These are phyloP conservation scores for Antedon bifida DNA, from an alignment of 35 echinoderm and acorn worm genomes.

Conservation along the genomic window DNA sequence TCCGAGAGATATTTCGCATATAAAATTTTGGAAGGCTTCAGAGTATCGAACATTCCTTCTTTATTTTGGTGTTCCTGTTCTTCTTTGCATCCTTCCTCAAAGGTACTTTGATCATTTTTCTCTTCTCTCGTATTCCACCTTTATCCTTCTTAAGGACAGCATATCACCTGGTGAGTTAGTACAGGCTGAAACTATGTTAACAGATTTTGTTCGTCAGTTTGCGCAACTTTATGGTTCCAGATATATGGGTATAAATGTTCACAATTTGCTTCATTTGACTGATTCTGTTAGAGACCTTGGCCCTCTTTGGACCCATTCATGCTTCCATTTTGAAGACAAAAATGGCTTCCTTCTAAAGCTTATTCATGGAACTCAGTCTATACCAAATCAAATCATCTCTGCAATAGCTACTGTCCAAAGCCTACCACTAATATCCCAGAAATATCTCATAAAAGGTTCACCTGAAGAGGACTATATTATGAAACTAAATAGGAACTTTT, in stretches of 20 bases:
- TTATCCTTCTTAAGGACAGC: neutral
- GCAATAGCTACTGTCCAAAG: too few species aligned
- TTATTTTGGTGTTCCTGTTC: slow-evolving; percentile 2
- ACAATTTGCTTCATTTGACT: slow-evolving; percentile 2
- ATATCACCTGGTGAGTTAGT: neutral
- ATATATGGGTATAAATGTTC: slow-evolving; percentile 3
- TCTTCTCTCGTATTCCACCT: slow-evolving; percentile 2
- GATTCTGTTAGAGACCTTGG: slow-evolving; percentile 9
- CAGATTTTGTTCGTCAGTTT: slow-evolving; percentile 6
- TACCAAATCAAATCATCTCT: too few species aligned
- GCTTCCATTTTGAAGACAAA: slow-evolving; percentile 15
- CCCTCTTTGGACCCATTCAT: slow-evolving; percentile 10
- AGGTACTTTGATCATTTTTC: slow-evolving; percentile 4
- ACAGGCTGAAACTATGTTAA: neutral
- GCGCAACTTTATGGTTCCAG: neutral
- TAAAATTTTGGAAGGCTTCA: slow-evolving; percentile 17
- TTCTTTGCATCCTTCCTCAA: neutral
- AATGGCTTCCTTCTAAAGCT: slow-evolving; percentile 7
- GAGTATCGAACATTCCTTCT: slow-evolving; percentile 8
- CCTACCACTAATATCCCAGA: too few species aligned
- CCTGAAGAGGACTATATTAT: too few species aligned
- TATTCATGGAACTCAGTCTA: slow-evolving; percentile 3
- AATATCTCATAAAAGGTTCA: too few species aligned
- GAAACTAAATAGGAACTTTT: too few species aligned
- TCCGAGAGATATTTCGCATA: slow-evolving; percentile 13